Evolutionary conservation across 2,797 vertebrate genomes (phyloP).

Genomic region (Sebastes umbrosus): DNA sequence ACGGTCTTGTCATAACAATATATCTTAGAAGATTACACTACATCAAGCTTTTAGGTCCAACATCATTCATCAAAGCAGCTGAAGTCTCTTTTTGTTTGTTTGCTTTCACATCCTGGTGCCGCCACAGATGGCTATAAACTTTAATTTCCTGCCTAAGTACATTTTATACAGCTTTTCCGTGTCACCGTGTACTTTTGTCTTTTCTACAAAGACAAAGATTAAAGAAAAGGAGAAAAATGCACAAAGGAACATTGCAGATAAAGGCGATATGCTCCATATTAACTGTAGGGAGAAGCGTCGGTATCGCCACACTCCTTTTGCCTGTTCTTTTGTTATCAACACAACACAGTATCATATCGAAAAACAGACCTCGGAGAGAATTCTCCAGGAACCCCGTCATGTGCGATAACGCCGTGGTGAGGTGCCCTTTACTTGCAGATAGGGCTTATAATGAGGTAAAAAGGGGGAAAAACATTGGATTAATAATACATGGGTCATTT

Average conservation of each 20-base stretch:
- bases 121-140: slow-evolving; percentile 39
- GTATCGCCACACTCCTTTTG: slow-evolving; percentile 28
- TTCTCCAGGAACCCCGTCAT: slow-evolving; percentile 31
- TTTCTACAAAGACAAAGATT: slow-evolving; percentile 53
- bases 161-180: slow-evolving; percentile 38
- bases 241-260: slow-evolving; percentile 54
- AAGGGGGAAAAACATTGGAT: slow-evolving; percentile 67
- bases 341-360: slow-evolving; percentile 39
- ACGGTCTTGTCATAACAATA: slow-evolving; percentile 22
- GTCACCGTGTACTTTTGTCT: slow-evolving; percentile 47
- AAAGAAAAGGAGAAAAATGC: slow-evolving; percentile 49
- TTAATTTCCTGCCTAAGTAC: slow-evolving; percentile 65
- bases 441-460: slow-evolving; percentile 67
- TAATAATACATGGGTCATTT: slow-evolving; percentile 83
- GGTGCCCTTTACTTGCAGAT: slow-evolving; percentile 69
- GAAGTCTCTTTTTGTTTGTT: slow-evolving; percentile 31
- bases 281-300: slow-evolving; percentile 32
- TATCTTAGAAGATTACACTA: slow-evolving; percentile 6
- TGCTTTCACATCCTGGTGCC: slow-evolving; percentile 15
- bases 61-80: slow-evolving; percentile 34
- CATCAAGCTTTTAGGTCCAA: slow-evolving; percentile 20
- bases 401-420: slow-evolving; percentile 47
- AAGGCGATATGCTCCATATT: slow-evolving; percentile 53
- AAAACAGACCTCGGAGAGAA: slow-evolving; percentile 42
- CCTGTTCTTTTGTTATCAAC: slow-evolving; percentile 53